These are phyloP conservation scores for Moxostoma hubbsi DNA, from an alignment of 2,797 vertebrate species.

Conservation along the genomic window DNA sequence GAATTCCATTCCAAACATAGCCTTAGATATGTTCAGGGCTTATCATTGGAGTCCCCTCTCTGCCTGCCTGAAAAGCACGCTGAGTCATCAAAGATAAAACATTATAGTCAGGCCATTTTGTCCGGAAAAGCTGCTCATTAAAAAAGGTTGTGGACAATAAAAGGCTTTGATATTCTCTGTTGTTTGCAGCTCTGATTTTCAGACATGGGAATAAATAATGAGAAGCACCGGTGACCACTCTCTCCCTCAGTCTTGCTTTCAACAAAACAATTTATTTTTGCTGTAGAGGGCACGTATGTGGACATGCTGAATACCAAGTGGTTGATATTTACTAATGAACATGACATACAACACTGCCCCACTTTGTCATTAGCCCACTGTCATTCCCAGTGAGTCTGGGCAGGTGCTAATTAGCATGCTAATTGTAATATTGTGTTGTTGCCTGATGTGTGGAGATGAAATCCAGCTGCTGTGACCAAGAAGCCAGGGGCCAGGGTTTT, in stretches of 20 bases:
- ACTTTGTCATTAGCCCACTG: slow-evolving; percentile 57
- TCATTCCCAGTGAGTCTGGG: slow-evolving; percentile 52
- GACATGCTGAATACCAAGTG: slow-evolving; percentile 39
- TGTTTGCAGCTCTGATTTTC: slow-evolving; percentile 50
- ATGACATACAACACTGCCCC: slow-evolving; percentile 50
- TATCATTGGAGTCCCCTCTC: slow-evolving; percentile 31
- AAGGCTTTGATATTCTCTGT: slow-evolving; percentile 49
- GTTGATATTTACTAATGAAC: slow-evolving; percentile 56
- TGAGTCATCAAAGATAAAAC: slow-evolving; percentile 33
- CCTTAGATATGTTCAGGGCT: not conserved
- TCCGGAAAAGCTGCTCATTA: slow-evolving; percentile 52
- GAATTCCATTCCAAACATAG: too few relatives aligned
- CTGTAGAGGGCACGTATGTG: slow-evolving; percentile 33
- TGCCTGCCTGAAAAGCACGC: slow-evolving; percentile 29
- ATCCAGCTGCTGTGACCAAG: slow-evolving; percentile 30
- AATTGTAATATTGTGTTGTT: slow-evolving; percentile 60
- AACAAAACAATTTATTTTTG: slow-evolving; percentile 43
- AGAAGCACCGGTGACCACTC: slow-evolving; percentile 37
- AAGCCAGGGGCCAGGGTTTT: slow-evolving; percentile 30
- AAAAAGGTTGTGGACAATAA: slow-evolving; percentile 46
- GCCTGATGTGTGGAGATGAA: slow-evolving; percentile 56
- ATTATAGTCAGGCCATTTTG: slow-evolving; percentile 30
- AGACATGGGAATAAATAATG: slow-evolving; percentile 41
- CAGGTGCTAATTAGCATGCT: slow-evolving; percentile 66
- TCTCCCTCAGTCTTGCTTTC: slow-evolving; percentile 29